Percentiles rank a stretch among this genome's conserved stretches.
phyloP scores from a whole-genome alignment of 2,888 invertebrate species.

The Phalera bucephala region DNA sequence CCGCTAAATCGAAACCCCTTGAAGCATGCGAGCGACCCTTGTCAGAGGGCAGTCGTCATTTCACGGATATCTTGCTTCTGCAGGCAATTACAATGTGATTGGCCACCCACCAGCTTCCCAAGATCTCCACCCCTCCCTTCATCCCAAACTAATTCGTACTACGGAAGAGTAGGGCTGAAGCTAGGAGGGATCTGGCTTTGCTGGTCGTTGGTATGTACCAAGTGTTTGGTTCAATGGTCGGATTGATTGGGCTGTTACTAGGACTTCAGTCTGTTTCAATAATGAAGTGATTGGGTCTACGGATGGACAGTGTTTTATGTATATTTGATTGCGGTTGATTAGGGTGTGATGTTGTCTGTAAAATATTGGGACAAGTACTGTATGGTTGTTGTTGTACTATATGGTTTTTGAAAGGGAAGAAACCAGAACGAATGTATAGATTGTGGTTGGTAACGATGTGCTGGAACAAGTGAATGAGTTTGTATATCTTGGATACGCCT shows the following conservation, averaged over 20 bases:
- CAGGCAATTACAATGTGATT: conserved; percentile 77
- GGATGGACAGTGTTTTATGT: conserved; percentile 16
- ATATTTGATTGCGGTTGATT: conserved; percentile 10
- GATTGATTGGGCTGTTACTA: conserved; percentile 68
- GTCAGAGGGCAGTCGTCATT: conserved; percentile 74
- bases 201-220: conserved; percentile 48
- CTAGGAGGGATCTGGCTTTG: conserved; percentile 34
- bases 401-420: no score
- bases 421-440: no score
- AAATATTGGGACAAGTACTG: neutral
- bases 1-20: conserved; percentile 57
- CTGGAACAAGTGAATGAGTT: no score
- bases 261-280: conserved; percentile 55
- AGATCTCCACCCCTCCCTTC: conserved; percentile 31
- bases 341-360: neutral
- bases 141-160: conserved; percentile 2
- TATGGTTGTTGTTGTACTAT: no score
- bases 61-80: conserved; percentile 75
- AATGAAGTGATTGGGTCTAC: conserved; percentile 57
- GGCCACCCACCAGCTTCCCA: conserved; percentile 48
- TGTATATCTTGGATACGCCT: no score
- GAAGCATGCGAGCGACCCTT: conserved; percentile 62
- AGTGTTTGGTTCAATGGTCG: conserved; percentile 68
- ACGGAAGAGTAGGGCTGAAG: conserved; percentile 17
- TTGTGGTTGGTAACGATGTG: no score